Conservation (phyloP, 2,113 vertebrate genomes). For the Lagopus muta region DNA sequence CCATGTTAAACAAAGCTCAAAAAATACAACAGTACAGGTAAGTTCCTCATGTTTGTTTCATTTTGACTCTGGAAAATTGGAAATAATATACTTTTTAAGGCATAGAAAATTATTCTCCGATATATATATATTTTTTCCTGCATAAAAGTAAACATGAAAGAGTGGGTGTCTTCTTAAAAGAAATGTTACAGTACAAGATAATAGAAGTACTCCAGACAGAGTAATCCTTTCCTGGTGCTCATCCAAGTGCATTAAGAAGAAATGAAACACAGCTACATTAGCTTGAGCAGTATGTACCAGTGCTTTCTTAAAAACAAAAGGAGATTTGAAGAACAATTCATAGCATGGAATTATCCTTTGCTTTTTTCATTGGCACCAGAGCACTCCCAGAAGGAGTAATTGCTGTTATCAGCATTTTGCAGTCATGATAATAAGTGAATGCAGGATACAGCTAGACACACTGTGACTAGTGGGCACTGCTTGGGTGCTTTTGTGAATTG, state of each 20-base stretch:
- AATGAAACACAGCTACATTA: not conserved
- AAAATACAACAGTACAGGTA: not conserved
- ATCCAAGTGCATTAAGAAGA: not conserved
- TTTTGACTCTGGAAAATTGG: not conserved
- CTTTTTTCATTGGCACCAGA: constrained; percentile 2
- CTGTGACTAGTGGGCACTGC: not conserved
- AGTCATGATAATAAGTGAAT: not conserved
- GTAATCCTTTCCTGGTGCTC: not conserved
- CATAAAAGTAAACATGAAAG: constrained; percentile 8
- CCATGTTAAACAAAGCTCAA: not conserved
- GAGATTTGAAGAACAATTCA: constrained; percentile 12
- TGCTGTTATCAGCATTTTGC: constrained; percentile 5
- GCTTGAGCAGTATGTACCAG: not conserved
- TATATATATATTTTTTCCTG: not conserved
- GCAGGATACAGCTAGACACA: not conserved
- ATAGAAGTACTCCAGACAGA: not conserved
- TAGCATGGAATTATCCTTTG: not conserved
- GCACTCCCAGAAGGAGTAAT: not conserved
- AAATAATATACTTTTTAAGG: not conserved
- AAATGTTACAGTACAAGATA: not conserved
- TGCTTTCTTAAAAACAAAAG: not conserved
- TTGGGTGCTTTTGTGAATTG: not conserved
- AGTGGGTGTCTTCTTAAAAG: not conserved
- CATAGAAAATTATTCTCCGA: not conserved
- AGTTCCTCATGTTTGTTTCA: not conserved